Conservation (phyloP, 2,888 invertebrate genomes). For the Eristalis pertinax region DNA sequence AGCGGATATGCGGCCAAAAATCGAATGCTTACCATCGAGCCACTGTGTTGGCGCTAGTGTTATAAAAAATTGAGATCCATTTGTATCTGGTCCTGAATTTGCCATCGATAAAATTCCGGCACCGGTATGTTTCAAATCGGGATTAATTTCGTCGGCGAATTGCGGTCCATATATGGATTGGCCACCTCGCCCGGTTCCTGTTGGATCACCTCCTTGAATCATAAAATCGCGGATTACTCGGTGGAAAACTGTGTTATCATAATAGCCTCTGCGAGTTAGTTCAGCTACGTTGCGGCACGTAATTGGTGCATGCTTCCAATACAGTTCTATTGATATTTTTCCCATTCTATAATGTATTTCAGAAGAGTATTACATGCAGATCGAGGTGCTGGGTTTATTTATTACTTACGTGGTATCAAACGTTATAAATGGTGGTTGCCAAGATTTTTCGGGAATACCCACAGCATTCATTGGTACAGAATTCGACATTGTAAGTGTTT, state of each 20-base stretch:
- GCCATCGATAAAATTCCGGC: constrained; percentile 98
- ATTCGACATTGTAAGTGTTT: background rate
- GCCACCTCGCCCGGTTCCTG: constrained; percentile 97
- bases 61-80: constrained; percentile 99
- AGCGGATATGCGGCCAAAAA: constrained; percentile 94
- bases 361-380: background rate
- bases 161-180: constrained; percentile 97
- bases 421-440: constrained; percentile 92
- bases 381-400: background rate
- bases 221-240: constrained; percentile 96
- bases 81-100: constrained; percentile 97
- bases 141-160: constrained; percentile 97
- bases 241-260: constrained; percentile 97
- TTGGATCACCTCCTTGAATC: constrained; percentile 98
- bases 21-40: constrained; percentile 98
- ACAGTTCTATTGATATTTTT: constrained; percentile 93
- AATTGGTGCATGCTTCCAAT: constrained; percentile 99
- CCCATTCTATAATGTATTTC: constrained; percentile 89
- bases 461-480: constrained; percentile 75
- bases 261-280: constrained; percentile 94
- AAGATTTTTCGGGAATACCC: constrained; percentile 92
- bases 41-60: constrained; percentile 98
- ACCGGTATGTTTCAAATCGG: constrained; percentile 97
- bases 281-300: constrained; percentile 99
- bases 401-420: constrained; percentile 89